Evolutionary conservation across 1,140 invertebrate genomes (phyloP), one percentile per base, ranked within the genome.

Genomic region (Eupristina koningsbergeri): DNA sequence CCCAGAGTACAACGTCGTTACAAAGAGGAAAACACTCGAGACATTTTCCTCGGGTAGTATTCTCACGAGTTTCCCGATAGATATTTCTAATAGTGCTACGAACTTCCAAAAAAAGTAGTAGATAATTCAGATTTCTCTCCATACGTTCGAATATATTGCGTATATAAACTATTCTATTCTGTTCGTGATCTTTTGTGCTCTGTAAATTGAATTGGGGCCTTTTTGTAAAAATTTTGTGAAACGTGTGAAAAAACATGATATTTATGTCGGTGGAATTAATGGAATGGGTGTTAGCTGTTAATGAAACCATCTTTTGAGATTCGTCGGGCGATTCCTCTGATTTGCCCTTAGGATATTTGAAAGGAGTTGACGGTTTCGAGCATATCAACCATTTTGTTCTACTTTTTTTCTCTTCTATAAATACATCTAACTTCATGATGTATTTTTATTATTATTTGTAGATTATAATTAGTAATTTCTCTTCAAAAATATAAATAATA

Each of bases 41-140:
- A 67, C 36, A 45, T n/a, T 73, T 26, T 73, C 64, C 64, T 67
- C 50, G 31, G 31, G 50, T n/a, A 31, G 53, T 3, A 31, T 29
- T 19, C 17, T 15, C 36, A 36, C 74, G 71, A 47, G 85, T 83
- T 88, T 89, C 88, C 89, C 85, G 88, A 73, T 83, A 85, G 84
- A 87, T n/a, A n/a, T n/a, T n/a, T n/a, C n/a, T n/a, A n/a, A n/a
- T n/a, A n/a, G n/a, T n/a, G n/a, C n/a, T n/a, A n/a, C n/a, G n/a
- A n/a, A n/a, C n/a, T n/a, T n/a, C n/a, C n/a, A n/a, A n/a, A n/a
- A n/a, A n/a, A n/a, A n/a, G n/a, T n/a, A n/a, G n/a, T n/a, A n/a
- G n/a, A n/a, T n/a, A n/a, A 58, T 58, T 58, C 53, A 13, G n/a
- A n/a, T n/a, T n/a, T 36, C 22, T 47, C 64, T 22, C 41, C n/a